Evolutionary conservation across 1,140 invertebrate species (phyloP), one percentile per base, ranked within the genome.

Genomic region (Drosophila ficusphila): DNA sequence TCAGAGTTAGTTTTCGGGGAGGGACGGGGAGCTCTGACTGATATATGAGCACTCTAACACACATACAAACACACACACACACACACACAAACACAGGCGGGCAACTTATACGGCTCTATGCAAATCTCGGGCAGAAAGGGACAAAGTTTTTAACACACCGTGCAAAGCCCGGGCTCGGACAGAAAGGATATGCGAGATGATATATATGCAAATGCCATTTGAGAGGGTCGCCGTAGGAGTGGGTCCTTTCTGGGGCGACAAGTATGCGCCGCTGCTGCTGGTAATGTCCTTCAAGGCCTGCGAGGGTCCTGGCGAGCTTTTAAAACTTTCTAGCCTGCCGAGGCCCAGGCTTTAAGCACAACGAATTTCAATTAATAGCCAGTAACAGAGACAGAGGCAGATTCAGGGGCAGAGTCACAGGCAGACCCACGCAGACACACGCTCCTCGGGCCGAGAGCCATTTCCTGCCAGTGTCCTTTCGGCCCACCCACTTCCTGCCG

Each of bases 351-450:
- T 79, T 79, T 74, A 76, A 88, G 78, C 79, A 79, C 75, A 76
- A 83, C 83, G 78, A 83, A 83, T 88, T 88, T 89, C 83, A 88
- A 88, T 88, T 88, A 89, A 88, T 88, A 82, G 78, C 75, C 70
- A 88, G 36, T n/a, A n/a, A n/a, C n/a, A n/a, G n/a, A n/a, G n/a
- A n/a, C n/a, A n/a, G n/a, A n/a, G n/a, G n/a, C n/a, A n/a, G n/a
- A n/a, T n/a, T n/a, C n/a, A n/a, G n/a, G n/a, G n/a, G n/a, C n/a
- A n/a, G n/a, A n/a, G n/a, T n/a, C n/a, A n/a, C n/a, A 53, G 76
- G 51, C 72, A 64, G 36, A 61, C 51, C 9, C 46, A 46, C 18
- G 25, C 41, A 46, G 11, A 58, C 49, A 70, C 62, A 73, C 54
- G 39, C 54, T 41, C 39, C 25, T 21, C 31, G 11, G 14, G 34